Evolutionary conservation across 2,888 invertebrate species (phyloP).

Genomic region (Limenitis camilla): DNA sequence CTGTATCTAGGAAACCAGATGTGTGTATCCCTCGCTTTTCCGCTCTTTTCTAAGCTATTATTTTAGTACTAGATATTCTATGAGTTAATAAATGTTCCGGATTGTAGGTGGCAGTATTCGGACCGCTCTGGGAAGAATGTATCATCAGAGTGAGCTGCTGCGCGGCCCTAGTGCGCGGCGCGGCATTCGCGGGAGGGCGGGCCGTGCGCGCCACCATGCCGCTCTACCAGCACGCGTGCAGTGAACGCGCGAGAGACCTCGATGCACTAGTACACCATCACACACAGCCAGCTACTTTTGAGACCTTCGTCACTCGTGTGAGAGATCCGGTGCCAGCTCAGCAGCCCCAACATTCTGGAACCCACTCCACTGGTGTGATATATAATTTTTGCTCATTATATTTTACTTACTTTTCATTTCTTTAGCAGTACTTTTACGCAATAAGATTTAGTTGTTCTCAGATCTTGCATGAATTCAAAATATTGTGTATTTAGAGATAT

Average conservation of each 20-base stretch:
- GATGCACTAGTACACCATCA: slow-evolving; percentile 90
- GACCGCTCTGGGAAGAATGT: slow-evolving; percentile 95
- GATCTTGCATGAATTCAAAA: too few species aligned
- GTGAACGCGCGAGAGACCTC: slow-evolving; percentile 90
- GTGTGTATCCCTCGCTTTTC: slow-evolving; percentile 52
- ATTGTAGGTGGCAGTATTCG: slow-evolving; percentile 89
- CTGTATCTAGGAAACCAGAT: slow-evolving; percentile 90
- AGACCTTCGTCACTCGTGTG: slow-evolving; percentile 78
- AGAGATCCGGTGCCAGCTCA: slow-evolving; percentile 42
- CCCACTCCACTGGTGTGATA: neutral
- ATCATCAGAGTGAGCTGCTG: slow-evolving; percentile 73
- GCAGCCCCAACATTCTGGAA: neutral
- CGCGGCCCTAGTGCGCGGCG: slow-evolving; percentile 88
- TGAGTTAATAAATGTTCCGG: neutral
- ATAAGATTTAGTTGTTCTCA: too few species aligned
- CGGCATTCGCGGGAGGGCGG: slow-evolving; percentile 93
- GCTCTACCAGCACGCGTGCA: slow-evolving; percentile 94
- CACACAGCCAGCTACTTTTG: slow-evolving; percentile 91
- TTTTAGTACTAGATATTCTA: neutral
- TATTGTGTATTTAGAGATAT: too few species aligned
- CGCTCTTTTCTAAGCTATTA: neutral
- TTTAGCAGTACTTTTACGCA: neutral
- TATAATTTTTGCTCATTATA: neutral
- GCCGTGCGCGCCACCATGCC: slow-evolving; percentile 92
- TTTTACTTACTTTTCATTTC: neutral